Conservation (phyloP, 2,113 vertebrate species). For the Tichodroma muraria region DNA sequence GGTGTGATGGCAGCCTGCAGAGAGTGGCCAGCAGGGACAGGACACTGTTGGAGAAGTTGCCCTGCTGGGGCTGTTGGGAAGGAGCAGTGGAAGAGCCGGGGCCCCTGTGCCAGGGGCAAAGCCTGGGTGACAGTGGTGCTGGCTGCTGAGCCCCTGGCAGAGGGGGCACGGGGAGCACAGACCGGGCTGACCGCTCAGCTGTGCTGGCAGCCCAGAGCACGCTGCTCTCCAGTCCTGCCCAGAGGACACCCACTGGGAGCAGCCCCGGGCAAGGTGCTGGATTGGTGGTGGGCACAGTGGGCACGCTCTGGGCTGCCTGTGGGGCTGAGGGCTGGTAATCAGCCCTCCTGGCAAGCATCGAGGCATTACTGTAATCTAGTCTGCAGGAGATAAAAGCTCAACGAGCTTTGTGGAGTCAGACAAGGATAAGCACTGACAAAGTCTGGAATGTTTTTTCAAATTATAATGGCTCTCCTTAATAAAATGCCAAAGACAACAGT, state of each 20-base stretch:
- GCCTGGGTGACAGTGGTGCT: fast-evolving
- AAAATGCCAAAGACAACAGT: neutral
- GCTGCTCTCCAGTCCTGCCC: neutral
- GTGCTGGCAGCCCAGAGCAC: neutral
- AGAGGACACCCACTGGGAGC: fast-evolving
- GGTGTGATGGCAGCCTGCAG: neutral
- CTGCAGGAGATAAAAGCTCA: neutral
- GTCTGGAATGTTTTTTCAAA: conserved; percentile 1
- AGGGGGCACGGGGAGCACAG: neutral
- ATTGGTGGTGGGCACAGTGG: fast-evolving
- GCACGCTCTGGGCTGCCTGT: fast-evolving
- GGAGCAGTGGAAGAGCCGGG: neutral
- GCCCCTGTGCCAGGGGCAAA: neutral
- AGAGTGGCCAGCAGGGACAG: fast-evolving
- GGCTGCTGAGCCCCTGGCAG: neutral
- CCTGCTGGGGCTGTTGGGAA: fast-evolving
- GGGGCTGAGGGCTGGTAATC: neutral
- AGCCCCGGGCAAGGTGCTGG: neutral
- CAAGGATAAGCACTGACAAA: conserved; percentile 23
- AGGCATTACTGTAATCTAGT: neutral
- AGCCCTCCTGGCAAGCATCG: neutral
- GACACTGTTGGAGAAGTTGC: fast-evolving
- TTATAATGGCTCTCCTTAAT: neutral
- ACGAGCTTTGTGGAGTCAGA: neutral
- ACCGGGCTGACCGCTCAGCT: fast-evolving